Conservation (phyloP, 2,113 vertebrate genomes). For the Pomatostomus ruficeps region DNA sequence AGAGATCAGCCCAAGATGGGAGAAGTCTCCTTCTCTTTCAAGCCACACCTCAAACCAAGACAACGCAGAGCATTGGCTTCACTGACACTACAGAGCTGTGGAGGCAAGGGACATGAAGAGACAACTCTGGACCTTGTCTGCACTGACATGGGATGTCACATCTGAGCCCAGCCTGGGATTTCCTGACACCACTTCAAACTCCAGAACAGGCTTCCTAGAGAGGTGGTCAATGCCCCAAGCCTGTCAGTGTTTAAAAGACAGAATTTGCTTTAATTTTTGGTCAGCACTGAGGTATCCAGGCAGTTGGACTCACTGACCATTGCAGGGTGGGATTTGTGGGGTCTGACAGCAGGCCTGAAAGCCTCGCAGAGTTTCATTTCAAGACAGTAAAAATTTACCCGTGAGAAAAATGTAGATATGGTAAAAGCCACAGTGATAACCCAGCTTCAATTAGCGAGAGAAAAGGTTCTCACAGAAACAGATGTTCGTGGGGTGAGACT, state of each 20-base stretch:
- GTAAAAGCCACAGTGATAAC: no score
- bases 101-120: background rate
- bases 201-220: background rate
- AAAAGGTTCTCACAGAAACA: no score
- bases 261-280: background rate
- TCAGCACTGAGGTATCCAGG: background rate
- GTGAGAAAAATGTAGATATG: no score
- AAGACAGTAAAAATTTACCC: no score
- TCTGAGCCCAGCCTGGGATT: background rate
- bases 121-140: background rate
- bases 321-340: no score
- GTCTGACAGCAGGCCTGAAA: no score
- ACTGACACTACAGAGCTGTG: accelerated
- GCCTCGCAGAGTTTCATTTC: no score
- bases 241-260: background rate
- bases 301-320: background rate
- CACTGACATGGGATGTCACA: background rate
- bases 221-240: accelerated
- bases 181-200: background rate
- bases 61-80: background rate
- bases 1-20: accelerated
- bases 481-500: no score
- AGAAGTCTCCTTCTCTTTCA: background rate
- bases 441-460: no score
- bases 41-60: background rate